Percentiles rank a stretch among this genome's conserved stretches.
Evolutionary conservation across 2,888 invertebrate genomes (phyloP).

Genomic region (Spilarctia lutea): DNA sequence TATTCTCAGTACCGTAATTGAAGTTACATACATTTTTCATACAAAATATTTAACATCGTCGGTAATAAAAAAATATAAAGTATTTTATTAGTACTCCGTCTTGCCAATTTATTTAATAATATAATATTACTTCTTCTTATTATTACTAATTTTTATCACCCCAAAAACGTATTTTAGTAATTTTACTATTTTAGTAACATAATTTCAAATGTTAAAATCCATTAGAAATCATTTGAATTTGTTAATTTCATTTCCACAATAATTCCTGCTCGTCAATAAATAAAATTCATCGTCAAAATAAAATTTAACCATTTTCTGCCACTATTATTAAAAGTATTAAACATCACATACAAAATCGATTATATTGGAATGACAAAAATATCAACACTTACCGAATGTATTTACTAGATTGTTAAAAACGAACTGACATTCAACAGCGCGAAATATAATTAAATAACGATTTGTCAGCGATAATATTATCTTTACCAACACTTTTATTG

Average conservation of each 20-base stretch:
- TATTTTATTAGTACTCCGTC: no score
- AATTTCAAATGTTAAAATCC: no score
- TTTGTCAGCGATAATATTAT: constrained; percentile 29
- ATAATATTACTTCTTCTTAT: no score
- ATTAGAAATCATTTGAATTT: no score
- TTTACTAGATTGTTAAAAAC: constrained; percentile 50
- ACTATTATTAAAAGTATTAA: not conserved
- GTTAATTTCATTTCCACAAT: not conserved
- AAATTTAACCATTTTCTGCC: not conserved
- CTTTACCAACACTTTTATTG: constrained; percentile 24
- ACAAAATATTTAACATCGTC: no score
- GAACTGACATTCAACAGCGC: constrained; percentile 33
- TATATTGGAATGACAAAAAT: not conserved
- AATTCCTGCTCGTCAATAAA: not conserved
- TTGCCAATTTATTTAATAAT: no score
- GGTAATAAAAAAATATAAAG: no score
- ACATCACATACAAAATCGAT: not conserved
- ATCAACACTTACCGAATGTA: constrained; percentile 52
- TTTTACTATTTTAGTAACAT: no score
- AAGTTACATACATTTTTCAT: no score
- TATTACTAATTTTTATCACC: no score
- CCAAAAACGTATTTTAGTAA: no score
- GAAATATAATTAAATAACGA: constrained; percentile 18
- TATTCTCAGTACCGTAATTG: no score
- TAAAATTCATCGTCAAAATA: not conserved